phyloP scores from a whole-genome alignment of 2,113 vertebrate species.

The Halcyon senegalensis region DNA sequence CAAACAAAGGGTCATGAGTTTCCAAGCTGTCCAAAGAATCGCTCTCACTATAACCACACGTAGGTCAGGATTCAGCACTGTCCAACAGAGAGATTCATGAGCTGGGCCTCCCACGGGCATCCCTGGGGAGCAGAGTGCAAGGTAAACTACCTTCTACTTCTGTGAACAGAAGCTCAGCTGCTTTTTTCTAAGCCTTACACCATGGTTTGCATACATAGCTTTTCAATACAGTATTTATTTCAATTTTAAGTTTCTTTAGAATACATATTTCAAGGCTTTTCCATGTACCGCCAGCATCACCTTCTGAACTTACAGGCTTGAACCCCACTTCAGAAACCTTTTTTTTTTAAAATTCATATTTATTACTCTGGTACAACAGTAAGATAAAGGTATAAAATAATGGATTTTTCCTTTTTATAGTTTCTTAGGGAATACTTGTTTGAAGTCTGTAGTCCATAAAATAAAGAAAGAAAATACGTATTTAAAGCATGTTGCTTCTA shows the following conservation, averaged over 20 bases:
- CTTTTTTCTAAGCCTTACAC: not conserved
- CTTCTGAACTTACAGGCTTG: not conserved
- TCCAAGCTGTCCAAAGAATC: not conserved
- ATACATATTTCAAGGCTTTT: not conserved
- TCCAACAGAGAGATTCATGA: not conserved
- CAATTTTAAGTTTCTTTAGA: not conserved
- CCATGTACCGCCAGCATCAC: not conserved
- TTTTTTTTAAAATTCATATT: not conserved
- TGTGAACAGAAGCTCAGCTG: not conserved
- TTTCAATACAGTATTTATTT: not conserved
- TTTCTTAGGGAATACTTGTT: not conserved
- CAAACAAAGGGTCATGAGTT: not conserved
- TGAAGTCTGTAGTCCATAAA: not conserved
- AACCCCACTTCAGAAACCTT: not conserved
- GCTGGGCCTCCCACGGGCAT: not conserved
- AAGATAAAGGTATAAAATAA: not conserved
- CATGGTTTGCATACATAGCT: not conserved
- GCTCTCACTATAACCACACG: rapidly evolving
- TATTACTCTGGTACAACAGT: not conserved
- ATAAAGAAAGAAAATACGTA: not conserved
- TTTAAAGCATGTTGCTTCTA: not conserved
- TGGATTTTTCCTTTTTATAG: not conserved
- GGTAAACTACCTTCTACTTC: not conserved
- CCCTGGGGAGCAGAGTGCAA: not conserved
- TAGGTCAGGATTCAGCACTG: not conserved